phyloP scores from a whole-genome alignment of 2,888 invertebrate species.

The Fragum whitleyi region DNA sequence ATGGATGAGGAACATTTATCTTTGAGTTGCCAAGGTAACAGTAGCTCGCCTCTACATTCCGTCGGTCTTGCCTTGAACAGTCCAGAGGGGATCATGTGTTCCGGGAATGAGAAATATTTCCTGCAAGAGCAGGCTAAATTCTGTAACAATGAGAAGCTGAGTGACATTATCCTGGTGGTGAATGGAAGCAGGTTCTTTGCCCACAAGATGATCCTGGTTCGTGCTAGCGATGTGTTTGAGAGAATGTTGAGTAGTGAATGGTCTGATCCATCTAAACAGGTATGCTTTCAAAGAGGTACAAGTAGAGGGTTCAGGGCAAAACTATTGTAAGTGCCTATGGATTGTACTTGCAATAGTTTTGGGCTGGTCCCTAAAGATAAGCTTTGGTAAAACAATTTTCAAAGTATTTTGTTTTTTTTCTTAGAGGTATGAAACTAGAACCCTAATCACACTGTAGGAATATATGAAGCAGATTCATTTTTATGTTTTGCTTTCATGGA shows the following conservation, averaged over 20 bases:
- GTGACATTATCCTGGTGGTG: conserved; percentile 80
- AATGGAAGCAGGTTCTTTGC: conserved; percentile 85
- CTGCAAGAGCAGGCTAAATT: conserved; percentile 75
- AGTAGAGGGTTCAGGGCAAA: too few species aligned
- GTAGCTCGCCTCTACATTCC: conserved; percentile 49
- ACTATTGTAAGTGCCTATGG: too few species aligned
- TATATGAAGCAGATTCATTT: too few species aligned
- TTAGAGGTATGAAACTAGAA: too few species aligned
- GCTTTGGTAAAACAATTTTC: neutral
- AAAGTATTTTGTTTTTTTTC: neutral
- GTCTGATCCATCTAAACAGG: conserved; percentile 76
- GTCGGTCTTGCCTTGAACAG: conserved; percentile 71
- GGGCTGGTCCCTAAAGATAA: neutral
- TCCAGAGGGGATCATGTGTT: conserved; percentile 79
- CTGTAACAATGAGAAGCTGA: conserved; percentile 77
- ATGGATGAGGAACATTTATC: conserved; percentile 4
- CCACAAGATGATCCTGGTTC: conserved; percentile 85
- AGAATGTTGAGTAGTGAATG: conserved; percentile 85
- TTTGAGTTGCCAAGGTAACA: neutral
- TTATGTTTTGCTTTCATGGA: too few species aligned
- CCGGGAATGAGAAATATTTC: conserved; percentile 76
- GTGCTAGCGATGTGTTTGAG: conserved; percentile 86
- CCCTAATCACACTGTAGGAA: too few species aligned
- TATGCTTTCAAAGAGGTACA: too few species aligned
- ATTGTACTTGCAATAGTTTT: too few species aligned